A percentile compares a stretch with the other conserved stretches of the same genome.
phyloP scores from a whole-genome alignment of 2,113 vertebrate species.

The Sebastes schlegelii region DNA sequence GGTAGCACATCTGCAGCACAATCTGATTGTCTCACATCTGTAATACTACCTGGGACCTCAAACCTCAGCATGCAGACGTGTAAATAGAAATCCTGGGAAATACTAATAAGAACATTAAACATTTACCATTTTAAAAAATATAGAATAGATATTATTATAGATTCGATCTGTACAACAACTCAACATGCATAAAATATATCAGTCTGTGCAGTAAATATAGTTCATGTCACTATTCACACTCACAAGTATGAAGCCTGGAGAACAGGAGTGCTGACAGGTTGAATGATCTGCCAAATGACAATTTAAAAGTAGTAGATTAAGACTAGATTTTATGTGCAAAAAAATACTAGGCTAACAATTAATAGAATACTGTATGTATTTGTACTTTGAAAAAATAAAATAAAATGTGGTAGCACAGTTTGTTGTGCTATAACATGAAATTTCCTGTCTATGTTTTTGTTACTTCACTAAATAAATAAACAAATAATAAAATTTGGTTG shows the following conservation, averaged over 20 bases:
- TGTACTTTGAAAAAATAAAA: background rate
- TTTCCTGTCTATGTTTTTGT: background rate
- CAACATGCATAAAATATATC: constrained; percentile 69
- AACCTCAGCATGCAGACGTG: constrained; percentile 64
- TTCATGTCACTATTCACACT: constrained; percentile 43
- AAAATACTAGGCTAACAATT: too few relatives aligned
- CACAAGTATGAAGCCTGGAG: constrained; percentile 24
- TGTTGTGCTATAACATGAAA: background rate
- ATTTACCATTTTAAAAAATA: constrained; percentile 64
- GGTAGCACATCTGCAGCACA: constrained; percentile 48
- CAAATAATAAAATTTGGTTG: background rate
- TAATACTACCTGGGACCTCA: constrained; percentile 35
- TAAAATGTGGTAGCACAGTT: background rate
- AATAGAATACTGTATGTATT: background rate
- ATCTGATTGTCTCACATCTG: constrained; percentile 45
- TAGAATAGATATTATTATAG: constrained; percentile 52
- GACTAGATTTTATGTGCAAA: background rate
- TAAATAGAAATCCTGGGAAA: constrained; percentile 41
- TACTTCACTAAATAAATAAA: background rate
- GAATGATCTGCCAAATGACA: background rate
- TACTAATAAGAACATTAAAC: constrained; percentile 35
- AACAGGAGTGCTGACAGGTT: constrained; percentile 39
- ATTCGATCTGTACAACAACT: constrained; percentile 64
- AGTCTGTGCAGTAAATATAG: constrained; percentile 51
- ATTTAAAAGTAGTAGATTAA: background rate